Base-by-base conservation (phyloP, 2,113 vertebrate genomes). In the Protobothrops mucrosquamatus region DNA sequence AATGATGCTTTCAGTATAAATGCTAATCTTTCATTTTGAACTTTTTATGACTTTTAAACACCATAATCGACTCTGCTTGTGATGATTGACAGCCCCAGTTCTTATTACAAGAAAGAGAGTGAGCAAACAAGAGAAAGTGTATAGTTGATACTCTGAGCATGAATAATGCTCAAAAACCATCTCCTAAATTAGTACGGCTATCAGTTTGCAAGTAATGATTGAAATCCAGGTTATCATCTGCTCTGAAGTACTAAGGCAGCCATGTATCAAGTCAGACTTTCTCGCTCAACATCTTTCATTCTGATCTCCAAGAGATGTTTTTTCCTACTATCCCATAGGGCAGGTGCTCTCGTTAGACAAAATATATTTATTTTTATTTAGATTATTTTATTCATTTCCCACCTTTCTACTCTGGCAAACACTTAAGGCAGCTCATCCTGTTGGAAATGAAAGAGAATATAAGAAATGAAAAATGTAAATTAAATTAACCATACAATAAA, bases 21-120 rank as follows among this genome's bases (percentile, higher is more conserved):
- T 90, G 93, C 46, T 93, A 93, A 34, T 93, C 39, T 94, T 95
- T 95, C 18, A 88, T 94, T 95, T 81, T 55, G 23, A 26, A 92
- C 59, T 64, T 96, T 93, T 48, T 54, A 4, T 26, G 85, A 24
- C 56, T 43, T 69, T 34, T 86, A 74, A 90, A 94, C 1, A 92
- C 29, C 87, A 18, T 51, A 92, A 91, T 48, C 92, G 92, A 92
- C 92, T 89, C 12, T 59, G 89, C 85, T 0, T 0, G 5, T 34
- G 2, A n/a, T 88, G 88, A 86, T 56, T 87, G 93, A 89, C 69
- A 94, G 29, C 56, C 69, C 59, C 22, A 85, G 0, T 6, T 95
- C 94, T 93, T 92, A 92, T 91, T 46, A 29, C 39, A 29, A 18
- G 93, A 0, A 88, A 59, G 46, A 34, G 87, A 88, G 91, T 89